phyloP scores from a whole-genome alignment of 2,797 vertebrate genomes.

The Halcyon chelicuti region DNA sequence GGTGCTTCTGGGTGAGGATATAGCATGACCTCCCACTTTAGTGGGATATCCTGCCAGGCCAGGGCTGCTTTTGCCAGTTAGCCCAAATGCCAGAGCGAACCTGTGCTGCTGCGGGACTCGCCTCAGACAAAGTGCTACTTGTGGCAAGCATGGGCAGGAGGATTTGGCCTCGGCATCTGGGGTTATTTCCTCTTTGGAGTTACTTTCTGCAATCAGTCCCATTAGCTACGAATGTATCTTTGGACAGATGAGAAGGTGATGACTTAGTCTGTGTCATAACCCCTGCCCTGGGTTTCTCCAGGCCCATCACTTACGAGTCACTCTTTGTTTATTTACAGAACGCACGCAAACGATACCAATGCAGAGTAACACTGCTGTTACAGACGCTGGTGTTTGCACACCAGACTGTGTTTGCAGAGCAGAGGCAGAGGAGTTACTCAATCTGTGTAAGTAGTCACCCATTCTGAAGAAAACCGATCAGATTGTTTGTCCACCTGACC shows the following conservation, averaged over 20 bases:
- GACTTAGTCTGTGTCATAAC: not conserved
- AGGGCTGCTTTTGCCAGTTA: not conserved
- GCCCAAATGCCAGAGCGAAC: not conserved
- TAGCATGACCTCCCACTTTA: accelerated
- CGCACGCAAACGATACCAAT: accelerated
- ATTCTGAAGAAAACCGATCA: not conserved
- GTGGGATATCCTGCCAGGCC: not conserved
- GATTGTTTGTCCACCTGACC: not conserved
- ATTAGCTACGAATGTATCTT: not conserved
- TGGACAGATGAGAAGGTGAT: not conserved
- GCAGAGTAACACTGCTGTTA: not conserved
- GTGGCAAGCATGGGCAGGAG: not conserved
- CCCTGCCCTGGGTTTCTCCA: not conserved
- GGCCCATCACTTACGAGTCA: not conserved
- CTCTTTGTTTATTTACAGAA: conserved; percentile 36
- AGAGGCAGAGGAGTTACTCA: not conserved
- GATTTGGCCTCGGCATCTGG: not conserved
- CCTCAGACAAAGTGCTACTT: not conserved
- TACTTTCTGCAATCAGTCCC: not conserved
- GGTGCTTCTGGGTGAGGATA: not conserved
- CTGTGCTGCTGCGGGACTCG: not conserved
- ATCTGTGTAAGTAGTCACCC: not conserved
- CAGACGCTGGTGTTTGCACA: not conserved
- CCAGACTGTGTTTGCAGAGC: not conserved
- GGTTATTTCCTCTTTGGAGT: not conserved